Evolutionary conservation across 2,888 invertebrate species (phyloP).

Genomic region (Epirrhoe tristata): DNA sequence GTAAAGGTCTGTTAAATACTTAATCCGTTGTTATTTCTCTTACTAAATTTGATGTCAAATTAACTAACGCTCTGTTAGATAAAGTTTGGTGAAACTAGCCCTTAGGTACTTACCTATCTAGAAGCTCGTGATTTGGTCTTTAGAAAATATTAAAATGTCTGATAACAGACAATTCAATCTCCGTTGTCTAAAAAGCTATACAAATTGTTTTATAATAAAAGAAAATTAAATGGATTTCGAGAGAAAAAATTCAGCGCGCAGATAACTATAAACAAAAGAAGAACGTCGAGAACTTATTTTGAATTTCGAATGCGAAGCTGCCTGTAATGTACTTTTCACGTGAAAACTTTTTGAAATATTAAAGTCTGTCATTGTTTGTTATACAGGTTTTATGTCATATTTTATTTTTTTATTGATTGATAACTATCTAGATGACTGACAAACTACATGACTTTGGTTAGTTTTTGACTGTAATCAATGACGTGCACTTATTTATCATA

Average conservation of each 20-base stretch:
- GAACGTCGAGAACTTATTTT: slow-evolving; percentile 33
- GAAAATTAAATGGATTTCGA: slow-evolving; percentile 33
- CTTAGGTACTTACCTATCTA: background rate
- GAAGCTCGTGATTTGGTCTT: background rate
- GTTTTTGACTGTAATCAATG: no score
- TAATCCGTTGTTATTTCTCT: no score
- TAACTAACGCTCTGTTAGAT: no score
- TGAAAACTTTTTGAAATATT: background rate
- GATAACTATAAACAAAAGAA: slow-evolving; percentile 40
- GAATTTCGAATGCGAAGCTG: slow-evolving; percentile 36
- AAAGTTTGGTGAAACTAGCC: no score
- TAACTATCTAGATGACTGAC: no score
- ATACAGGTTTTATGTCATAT: background rate
- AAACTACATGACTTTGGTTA: no score
- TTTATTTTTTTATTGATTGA: no score
- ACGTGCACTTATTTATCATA: no score
- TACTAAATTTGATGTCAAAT: no score
- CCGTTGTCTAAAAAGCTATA: slow-evolving; percentile 25
- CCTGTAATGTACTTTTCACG: slow-evolving; percentile 31
- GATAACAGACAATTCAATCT: background rate
- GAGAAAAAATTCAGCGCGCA: slow-evolving; percentile 39
- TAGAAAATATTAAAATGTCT: background rate
- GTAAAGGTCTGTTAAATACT: no score
- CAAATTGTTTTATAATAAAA: slow-evolving; percentile 32
- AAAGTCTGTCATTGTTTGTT: background rate